Evolutionary conservation across 1,140 invertebrate species (phyloP).

Genomic region (Zaprionus camerounensis): DNA sequence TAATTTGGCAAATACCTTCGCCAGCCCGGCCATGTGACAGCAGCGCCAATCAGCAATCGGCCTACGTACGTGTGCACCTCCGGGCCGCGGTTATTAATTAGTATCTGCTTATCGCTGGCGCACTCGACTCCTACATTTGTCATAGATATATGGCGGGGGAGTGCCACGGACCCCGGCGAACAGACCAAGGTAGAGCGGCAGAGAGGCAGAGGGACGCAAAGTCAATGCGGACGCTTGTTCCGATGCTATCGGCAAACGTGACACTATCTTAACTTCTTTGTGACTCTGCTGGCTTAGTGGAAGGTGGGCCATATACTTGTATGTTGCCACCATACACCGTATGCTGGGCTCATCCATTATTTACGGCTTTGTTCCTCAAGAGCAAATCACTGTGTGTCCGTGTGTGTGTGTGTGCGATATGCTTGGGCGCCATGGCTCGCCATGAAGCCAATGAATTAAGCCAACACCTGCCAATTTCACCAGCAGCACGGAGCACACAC

Average conservation of each 20-base stretch:
- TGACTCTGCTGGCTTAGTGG: slow-evolving; percentile 34
- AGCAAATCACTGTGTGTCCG: slow-evolving; percentile 2
- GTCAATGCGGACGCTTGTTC: slow-evolving; percentile 23
- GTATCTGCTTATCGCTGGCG: slow-evolving; percentile 74
- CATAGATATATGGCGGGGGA: slow-evolving; percentile 73
- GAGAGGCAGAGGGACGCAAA: neutral
- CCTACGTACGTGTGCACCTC: slow-evolving; percentile 23
- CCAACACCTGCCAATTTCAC: slow-evolving; percentile 25
- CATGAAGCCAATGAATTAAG: neutral
- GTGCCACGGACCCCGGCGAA: slow-evolving; percentile 31
- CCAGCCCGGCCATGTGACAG: slow-evolving; percentile 59
- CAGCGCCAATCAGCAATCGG: slow-evolving; percentile 27
- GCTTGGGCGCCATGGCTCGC: neutral
- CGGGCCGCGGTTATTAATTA: slow-evolving; percentile 70
- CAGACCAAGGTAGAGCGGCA: neutral
- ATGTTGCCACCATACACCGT: slow-evolving; percentile 1
- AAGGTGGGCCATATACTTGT: slow-evolving; percentile 19
- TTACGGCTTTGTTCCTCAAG: slow-evolving; percentile 49
- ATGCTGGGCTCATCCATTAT: slow-evolving; percentile 66
- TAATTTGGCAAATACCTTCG: slow-evolving; percentile 55
- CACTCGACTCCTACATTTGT: slow-evolving; percentile 71
- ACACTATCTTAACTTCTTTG: slow-evolving; percentile 67
- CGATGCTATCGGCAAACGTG: slow-evolving; percentile 68
- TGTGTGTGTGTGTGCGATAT: neutral
- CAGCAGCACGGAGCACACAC: neutral